Evolutionary conservation across 2,797 vertebrate species (phyloP).

Genomic region (Trichosurus vulpecula): DNA sequence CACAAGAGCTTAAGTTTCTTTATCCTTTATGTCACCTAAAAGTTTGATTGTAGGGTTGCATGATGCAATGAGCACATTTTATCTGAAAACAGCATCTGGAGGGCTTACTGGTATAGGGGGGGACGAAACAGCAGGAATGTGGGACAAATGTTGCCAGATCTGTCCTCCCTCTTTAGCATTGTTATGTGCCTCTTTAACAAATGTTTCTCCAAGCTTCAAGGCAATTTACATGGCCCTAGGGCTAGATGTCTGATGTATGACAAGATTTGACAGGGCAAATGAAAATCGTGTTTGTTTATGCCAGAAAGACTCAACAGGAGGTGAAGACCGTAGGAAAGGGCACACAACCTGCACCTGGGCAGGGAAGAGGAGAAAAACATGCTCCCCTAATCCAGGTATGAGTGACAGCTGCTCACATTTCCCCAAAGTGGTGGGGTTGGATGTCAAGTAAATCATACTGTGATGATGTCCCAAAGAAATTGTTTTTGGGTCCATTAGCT

Average conservation of each 20-base stretch:
- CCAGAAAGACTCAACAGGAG: not conserved
- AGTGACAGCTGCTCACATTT: not conserved
- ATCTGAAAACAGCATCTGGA: not conserved
- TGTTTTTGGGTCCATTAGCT: not conserved
- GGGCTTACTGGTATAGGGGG: not conserved
- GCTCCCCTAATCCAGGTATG: not conserved
- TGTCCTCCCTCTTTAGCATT: not conserved
- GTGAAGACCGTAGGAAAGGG: not conserved
- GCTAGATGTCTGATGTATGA: not conserved
- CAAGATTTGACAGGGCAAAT: not conserved
- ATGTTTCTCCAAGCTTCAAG: not conserved
- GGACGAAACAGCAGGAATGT: not conserved
- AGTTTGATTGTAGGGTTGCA: not conserved
- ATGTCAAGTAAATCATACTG: not conserved
- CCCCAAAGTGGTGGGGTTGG: not conserved
- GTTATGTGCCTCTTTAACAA: not conserved
- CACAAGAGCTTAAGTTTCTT: not conserved
- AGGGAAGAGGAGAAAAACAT: not conserved
- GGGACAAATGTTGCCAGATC: not conserved
- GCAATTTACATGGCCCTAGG: not conserved
- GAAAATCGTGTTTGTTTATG: not conserved
- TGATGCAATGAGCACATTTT: not conserved
- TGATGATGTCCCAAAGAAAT: not conserved
- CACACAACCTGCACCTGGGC: not conserved
- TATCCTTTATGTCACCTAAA: not conserved